Evolutionary conservation across 1,140 invertebrate species (phyloP).

Genomic region (Araneus ventricosus): DNA sequence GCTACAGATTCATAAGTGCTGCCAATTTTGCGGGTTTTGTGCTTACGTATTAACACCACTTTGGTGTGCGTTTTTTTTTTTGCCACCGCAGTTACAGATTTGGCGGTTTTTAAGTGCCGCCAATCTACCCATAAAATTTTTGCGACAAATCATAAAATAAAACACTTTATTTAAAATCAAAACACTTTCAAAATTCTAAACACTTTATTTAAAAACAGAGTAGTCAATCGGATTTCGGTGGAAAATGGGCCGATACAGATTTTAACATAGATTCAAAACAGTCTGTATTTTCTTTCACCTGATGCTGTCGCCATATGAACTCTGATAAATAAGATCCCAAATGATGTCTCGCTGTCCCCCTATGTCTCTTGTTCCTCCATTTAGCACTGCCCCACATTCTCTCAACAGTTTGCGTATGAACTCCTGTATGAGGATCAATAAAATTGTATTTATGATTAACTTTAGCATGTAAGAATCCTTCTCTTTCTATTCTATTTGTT

Average conservation of each 20-base stretch:
- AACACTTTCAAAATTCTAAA: not conserved
- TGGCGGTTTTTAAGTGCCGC: no score
- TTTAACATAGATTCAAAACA: no score
- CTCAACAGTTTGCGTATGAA: constrained; percentile 32
- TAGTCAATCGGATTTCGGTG: no score
- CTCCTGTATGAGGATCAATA: not conserved
- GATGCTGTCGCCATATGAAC: constrained; percentile 27
- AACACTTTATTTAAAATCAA: no score
- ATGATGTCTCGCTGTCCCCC: constrained; percentile 23
- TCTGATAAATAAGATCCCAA: constrained; percentile 51
- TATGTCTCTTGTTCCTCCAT: constrained; percentile 60
- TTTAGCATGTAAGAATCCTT: constrained; percentile 33
- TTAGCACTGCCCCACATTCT: constrained; percentile 55
- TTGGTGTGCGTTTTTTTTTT: no score
- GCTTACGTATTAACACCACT: no score
- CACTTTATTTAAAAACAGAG: constrained; percentile 8
- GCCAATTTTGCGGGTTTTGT: no score
- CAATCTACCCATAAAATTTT: no score
- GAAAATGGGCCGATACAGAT: no score
- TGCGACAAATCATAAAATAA: no score
- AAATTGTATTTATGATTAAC: constrained; percentile 71
- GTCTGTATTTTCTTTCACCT: constrained; percentile 28
- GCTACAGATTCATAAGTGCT: no score
- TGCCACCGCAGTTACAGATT: not conserved
- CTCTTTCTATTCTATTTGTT: constrained; percentile 57